phyloP scores from a whole-genome alignment of 92 coral and sea anemone species.

The Isaurus tuberculatus region DNA sequence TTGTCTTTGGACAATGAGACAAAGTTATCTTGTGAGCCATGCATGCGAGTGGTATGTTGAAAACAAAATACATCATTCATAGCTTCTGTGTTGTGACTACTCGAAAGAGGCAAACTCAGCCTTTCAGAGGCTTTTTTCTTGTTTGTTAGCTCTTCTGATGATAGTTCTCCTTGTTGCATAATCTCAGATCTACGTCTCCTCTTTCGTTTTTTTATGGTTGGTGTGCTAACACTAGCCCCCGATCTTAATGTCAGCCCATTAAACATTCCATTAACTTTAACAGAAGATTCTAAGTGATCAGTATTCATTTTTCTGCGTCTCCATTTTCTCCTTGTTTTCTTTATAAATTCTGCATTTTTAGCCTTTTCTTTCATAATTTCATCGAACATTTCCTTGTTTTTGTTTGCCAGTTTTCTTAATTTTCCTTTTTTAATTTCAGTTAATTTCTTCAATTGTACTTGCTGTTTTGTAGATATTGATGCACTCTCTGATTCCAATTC shows the following conservation, averaged over 20 bases:
- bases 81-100: not conserved
- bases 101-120: not conserved
- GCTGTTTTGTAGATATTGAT: slow-evolving; percentile 6
- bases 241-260: slow-evolving; percentile 38
- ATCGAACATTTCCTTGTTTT: slow-evolving; percentile 41
- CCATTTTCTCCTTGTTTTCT: slow-evolving; percentile 18
- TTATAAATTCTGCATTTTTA: slow-evolving; percentile 14
- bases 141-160: slow-evolving; percentile 1
- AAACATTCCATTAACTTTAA: slow-evolving; percentile 16
- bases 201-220: not conserved
- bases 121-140: not conserved
- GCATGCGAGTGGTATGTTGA: slow-evolving; percentile 44
- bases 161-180: slow-evolving; percentile 4
- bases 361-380: slow-evolving; percentile 51
- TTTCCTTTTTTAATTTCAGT: slow-evolving; percentile 43
- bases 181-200: not conserved
- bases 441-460: slow-evolving; percentile 38
- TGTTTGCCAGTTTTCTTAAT: slow-evolving; percentile 38
- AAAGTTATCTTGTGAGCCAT: slow-evolving; percentile 14
- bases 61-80: not conserved
- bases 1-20: slow-evolving; percentile 40
- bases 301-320: not conserved
- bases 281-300: slow-evolving; percentile 6
- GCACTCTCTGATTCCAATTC: slow-evolving; percentile 25
- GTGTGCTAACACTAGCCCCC: slow-evolving; percentile 9